Evolutionary conservation across 2,797 vertebrate species (phyloP).

Genomic region (Cirrhinus mrigala): DNA sequence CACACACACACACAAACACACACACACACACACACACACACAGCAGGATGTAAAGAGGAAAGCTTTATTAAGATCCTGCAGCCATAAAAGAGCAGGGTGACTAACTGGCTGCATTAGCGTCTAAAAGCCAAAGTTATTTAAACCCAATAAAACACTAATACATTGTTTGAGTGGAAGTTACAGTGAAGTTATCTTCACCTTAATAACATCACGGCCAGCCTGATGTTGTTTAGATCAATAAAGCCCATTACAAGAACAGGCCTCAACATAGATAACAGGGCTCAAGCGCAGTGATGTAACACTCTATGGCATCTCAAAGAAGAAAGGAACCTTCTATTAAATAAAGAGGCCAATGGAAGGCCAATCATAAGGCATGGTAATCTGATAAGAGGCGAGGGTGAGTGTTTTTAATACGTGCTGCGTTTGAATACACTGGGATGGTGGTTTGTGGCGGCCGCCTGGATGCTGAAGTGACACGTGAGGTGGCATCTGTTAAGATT

Average conservation of each 20-base stretch:
- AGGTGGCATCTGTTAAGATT: conserved; percentile 26
- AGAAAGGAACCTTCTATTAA: conserved; percentile 68
- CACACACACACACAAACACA: conserved; percentile 20
- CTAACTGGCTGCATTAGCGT: conserved; percentile 84
- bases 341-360: conserved; percentile 69
- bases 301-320: conserved; percentile 65
- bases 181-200: conserved; percentile 83
- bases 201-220: conserved; percentile 82
- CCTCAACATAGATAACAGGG: conserved; percentile 77
- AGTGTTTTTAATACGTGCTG: conserved; percentile 51
- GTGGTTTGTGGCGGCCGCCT: conserved; percentile 32
- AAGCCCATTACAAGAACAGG: conserved; percentile 83
- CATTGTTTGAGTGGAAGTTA: conserved; percentile 84
- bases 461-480: conserved; percentile 5
- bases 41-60: conserved; percentile 79
- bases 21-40: conserved; percentile 70
- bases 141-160: conserved; percentile 86
- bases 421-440: conserved; percentile 24
- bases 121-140: conserved; percentile 86
- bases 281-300: conserved; percentile 70
- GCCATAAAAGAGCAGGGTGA: conserved; percentile 78
- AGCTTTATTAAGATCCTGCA: conserved; percentile 84
- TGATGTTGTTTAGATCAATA: conserved; percentile 89
- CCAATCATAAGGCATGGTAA: conserved; percentile 57
- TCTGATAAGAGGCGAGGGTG: conserved; percentile 52